Conservation (phyloP, 2,888 invertebrate genomes). For the Priocnemis perturbator region DNA sequence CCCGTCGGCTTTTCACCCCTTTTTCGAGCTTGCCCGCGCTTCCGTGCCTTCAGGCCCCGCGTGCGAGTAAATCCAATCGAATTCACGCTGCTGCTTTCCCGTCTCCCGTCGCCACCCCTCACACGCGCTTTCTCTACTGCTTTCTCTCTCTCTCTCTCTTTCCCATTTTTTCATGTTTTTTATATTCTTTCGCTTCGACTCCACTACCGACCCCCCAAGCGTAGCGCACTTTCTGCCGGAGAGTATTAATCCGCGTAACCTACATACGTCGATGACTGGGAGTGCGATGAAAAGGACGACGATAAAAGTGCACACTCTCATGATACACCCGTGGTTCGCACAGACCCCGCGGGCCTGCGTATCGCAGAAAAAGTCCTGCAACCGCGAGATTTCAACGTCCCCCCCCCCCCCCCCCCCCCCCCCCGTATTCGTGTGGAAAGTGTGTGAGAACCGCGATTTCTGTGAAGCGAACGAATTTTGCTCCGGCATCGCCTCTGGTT, state of each 20-base stretch:
- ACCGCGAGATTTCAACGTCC: too few species aligned
- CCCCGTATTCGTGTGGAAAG: too few species aligned
- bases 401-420: too few species aligned
- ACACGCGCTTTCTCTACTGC: not conserved
- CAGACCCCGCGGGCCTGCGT: too few species aligned
- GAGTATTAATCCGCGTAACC: constrained; percentile 50
- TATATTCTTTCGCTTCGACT: constrained; percentile 13
- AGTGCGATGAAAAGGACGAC: constrained; percentile 8
- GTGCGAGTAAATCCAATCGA: constrained; percentile 43
- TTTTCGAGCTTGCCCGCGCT: constrained; percentile 14
- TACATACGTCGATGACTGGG: constrained; percentile 30
- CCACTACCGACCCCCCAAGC: not conserved
- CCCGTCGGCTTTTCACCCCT: constrained; percentile 12
- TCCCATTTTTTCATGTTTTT: not conserved
- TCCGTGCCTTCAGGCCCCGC: constrained; percentile 18
- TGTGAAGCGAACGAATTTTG: too few species aligned
- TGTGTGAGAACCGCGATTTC: too few species aligned
- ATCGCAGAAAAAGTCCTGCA: too few species aligned
- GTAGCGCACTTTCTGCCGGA: constrained; percentile 2
- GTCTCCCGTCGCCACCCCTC: not conserved
- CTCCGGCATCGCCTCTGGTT: too few species aligned
- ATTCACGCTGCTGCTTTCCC: constrained; percentile 30
- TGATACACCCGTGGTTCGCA: too few species aligned
- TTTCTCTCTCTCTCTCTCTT: not conserved
- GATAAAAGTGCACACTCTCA: not conserved